These are phyloP conservation scores for Butorides virescens DNA, from an alignment of 2,113 vertebrate species.

Conservation along the genomic window DNA sequence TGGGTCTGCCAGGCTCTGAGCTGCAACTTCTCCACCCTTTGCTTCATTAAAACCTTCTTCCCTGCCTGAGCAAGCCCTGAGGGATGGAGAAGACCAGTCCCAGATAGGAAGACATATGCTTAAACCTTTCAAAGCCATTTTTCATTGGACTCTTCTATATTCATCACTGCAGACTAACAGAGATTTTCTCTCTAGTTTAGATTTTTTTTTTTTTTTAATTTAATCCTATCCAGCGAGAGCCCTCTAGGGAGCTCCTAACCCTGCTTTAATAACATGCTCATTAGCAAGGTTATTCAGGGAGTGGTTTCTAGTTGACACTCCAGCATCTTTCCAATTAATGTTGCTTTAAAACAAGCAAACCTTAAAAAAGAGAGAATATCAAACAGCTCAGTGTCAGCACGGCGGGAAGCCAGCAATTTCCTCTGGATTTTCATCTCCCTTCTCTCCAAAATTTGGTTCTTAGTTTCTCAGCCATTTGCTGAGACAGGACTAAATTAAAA, in stretches of 20 bases:
- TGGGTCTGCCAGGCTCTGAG: background rate
- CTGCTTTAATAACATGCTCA: constrained; percentile 69
- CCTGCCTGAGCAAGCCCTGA: background rate
- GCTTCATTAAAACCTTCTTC: constrained; percentile 64
- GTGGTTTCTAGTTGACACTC: constrained; percentile 63
- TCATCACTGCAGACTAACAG: constrained; percentile 48
- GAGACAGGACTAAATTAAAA: constrained; percentile 26
- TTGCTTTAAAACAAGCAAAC: constrained; percentile 67
- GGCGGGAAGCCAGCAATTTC: constrained; percentile 36
- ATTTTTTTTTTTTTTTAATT: constrained; percentile 63
- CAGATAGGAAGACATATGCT: background rate
- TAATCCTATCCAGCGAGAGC: constrained; percentile 62
- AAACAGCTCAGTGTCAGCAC: constrained; percentile 41
- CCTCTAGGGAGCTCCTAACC: constrained; percentile 59
- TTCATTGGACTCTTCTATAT: constrained; percentile 67
- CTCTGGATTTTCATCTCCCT: constrained; percentile 40
- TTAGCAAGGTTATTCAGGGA: constrained; percentile 66
- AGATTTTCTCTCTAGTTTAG: constrained; percentile 45
- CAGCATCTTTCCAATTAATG: constrained; percentile 66
- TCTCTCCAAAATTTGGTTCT: constrained; percentile 21
- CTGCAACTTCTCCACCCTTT: background rate
- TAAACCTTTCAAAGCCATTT: constrained; percentile 65
- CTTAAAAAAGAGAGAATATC: constrained; percentile 49
- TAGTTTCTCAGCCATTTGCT: background rate
- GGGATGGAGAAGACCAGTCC: background rate